These are phyloP conservation scores for Pandemis corylana DNA, from an alignment of 2,888 invertebrate species.

Conservation along the genomic window DNA sequence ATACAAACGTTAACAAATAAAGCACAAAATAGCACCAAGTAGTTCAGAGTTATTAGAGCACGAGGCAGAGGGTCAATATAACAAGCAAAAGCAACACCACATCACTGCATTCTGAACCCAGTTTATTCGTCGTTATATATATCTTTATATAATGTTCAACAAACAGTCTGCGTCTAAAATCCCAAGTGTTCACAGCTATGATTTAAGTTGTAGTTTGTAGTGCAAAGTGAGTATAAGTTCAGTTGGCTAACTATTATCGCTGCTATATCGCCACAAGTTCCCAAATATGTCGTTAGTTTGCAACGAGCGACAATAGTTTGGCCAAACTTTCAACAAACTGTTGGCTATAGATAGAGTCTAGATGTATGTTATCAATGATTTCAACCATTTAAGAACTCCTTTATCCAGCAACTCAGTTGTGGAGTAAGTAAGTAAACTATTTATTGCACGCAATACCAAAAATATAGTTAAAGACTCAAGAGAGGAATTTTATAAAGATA, in stretches of 20 bases:
- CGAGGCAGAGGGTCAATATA: no score
- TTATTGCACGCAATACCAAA: no score
- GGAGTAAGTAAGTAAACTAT: no score
- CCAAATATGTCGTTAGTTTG: constrained; percentile 33
- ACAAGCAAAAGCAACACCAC: no score
- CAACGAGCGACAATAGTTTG: constrained; percentile 22
- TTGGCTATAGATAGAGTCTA: background rate
- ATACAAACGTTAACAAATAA: no score
- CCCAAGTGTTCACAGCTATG: constrained; percentile 18
- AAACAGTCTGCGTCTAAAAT: constrained; percentile 4
- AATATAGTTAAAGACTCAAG: no score
- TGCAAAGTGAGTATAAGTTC: constrained; percentile 33
- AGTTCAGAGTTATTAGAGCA: no score
- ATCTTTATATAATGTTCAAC: background rate
- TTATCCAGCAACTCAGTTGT: no score
- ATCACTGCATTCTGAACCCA: no score
- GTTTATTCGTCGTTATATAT: no score
- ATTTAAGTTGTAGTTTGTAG: constrained; percentile 26
- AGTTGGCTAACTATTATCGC: constrained; percentile 27
- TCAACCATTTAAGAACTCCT: background rate
- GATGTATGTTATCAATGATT: background rate
- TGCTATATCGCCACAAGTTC: constrained; percentile 34
- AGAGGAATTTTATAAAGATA: no score
- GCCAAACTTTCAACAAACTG: constrained; percentile 18
- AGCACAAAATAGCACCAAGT: no score